Conservation (phyloP, 2,113 vertebrate genomes). For the Aptenodytes forsteri region DNA sequence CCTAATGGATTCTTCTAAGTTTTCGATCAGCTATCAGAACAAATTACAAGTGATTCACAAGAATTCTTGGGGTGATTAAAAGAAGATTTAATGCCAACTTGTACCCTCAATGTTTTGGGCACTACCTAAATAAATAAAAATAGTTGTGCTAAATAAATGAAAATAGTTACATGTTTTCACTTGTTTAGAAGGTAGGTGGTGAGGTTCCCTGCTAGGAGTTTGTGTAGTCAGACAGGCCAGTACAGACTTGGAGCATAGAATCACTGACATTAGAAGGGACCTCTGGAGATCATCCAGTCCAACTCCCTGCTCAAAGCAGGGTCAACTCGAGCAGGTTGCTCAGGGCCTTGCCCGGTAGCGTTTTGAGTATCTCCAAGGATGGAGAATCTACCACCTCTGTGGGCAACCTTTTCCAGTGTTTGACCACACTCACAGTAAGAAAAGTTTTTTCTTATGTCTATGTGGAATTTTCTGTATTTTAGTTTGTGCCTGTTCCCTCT, state of each 20-base stretch:
- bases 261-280: neutral
- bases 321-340: neutral
- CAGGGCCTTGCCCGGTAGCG: neutral
- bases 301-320: neutral
- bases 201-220: neutral
- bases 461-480: neutral
- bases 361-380: neutral
- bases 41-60: neutral
- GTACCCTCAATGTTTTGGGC: neutral
- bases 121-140: neutral
- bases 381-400: neutral
- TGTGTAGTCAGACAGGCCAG: neutral
- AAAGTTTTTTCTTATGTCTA: neutral
- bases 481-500: neutral
- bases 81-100: neutral
- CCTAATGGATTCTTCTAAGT: neutral
- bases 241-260: neutral
- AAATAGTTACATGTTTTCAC: neutral
- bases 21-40: neutral
- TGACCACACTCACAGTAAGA: neutral
- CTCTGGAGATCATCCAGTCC: neutral
- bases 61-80: neutral
- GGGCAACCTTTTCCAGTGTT: neutral
- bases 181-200: neutral
- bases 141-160: neutral